Percentiles rank a stretch among this genome's conserved stretches.
These are phyloP conservation scores for Pseudorhombus dupliciocellatus DNA, from an alignment of 2,113 vertebrate species.

Conservation along the genomic window DNA sequence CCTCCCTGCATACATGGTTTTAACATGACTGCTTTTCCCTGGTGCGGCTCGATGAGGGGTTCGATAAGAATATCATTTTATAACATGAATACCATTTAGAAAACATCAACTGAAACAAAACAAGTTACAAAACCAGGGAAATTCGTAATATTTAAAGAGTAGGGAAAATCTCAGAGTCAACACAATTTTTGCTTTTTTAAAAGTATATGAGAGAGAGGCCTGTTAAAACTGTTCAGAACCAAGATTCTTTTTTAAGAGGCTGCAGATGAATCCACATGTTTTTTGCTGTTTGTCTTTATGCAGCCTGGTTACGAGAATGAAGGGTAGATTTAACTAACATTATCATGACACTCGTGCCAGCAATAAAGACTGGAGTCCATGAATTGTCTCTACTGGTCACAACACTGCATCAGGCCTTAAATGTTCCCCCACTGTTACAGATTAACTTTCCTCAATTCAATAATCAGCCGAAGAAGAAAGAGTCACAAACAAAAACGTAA, in stretches of 20 bases:
- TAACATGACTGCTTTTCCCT: constrained; percentile 11
- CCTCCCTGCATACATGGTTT: constrained; percentile 13
- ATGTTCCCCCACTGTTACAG: too few species aligned
- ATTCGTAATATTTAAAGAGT: neutral
- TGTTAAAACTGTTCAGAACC: neutral
- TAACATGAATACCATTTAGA: neutral
- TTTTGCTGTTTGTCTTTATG: too few species aligned
- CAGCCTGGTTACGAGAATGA: too few species aligned
- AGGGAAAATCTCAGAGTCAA: neutral
- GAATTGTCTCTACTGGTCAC: too few species aligned
- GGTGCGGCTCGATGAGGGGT: neutral
- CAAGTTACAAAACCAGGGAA: neutral
- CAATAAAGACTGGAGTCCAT: too few species aligned
- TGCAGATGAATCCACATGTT: too few species aligned
- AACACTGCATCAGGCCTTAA: too few species aligned
- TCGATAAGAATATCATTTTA: neutral
- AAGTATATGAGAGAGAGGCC: neutral
- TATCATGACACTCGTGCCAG: too few species aligned
- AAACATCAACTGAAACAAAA: neutral
- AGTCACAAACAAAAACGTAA: too few species aligned
- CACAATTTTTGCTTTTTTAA: neutral
- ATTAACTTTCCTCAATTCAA: too few species aligned
- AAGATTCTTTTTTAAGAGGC: neutral
- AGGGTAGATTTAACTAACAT: too few species aligned
- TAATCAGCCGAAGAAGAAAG: neutral